A percentile compares a stretch with the other conserved stretches of the same genome.
These are phyloP conservation scores for Buphagus erythrorhynchus DNA, from an alignment of 2,797 vertebrate genomes.

Conservation along the genomic window DNA sequence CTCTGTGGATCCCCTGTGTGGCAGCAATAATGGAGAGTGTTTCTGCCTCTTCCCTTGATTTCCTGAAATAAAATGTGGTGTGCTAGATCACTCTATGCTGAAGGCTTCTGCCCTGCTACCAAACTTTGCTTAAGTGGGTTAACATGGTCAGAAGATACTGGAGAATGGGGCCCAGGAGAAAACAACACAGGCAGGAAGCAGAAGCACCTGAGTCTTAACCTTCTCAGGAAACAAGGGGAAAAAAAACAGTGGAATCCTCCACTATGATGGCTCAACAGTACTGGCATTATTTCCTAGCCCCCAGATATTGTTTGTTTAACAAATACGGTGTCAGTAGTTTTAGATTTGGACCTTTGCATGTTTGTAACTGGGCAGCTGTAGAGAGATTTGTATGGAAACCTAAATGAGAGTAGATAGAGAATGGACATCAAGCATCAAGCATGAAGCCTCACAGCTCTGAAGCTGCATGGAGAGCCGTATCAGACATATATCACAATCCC, in stretches of 20 bases:
- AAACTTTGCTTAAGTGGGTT: not conserved
- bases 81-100: rapidly evolving
- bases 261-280: not conserved
- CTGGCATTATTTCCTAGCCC: not conserved
- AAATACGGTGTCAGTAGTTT: not conserved
- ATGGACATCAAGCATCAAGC: not conserved
- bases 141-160: not conserved
- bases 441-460: not conserved
- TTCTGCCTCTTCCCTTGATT: not conserved
- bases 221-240: rapidly evolving
- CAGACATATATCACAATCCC: not conserved
- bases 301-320: not conserved
- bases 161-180: not conserved
- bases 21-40: not conserved
- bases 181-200: not conserved
- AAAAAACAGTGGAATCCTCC: not conserved
- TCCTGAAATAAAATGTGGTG: not conserved
- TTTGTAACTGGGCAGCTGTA: not conserved
- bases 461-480: not conserved
- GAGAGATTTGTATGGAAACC: not conserved
- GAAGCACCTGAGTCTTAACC: not conserved
- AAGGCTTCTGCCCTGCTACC: not conserved
- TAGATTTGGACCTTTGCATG: not conserved
- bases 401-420: not conserved
- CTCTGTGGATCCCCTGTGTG: not conserved